Percentiles rank a stretch among this genome's conserved stretches.
These are phyloP conservation scores for Procavia capensis DNA, from an alignment of 2,113 vertebrate genomes.

Conservation along the genomic window DNA sequence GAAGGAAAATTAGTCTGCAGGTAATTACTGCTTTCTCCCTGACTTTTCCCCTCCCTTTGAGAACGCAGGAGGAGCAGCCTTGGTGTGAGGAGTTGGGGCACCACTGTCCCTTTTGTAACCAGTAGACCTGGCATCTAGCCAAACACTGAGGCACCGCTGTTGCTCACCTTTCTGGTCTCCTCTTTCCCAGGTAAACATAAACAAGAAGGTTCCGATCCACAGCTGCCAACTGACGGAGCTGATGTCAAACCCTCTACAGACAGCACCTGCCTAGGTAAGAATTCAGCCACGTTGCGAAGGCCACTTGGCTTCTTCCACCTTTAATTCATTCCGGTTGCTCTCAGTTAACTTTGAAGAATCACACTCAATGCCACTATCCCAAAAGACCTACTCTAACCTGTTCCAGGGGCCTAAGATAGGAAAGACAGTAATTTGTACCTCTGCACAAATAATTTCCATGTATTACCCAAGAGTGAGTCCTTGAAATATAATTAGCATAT, in stretches of 20 bases:
- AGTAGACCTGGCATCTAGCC: background rate
- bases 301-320: background rate
- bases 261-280: background rate
- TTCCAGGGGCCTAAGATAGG: background rate
- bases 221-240: background rate
- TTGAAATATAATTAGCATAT: background rate
- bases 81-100: no score
- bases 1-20: conserved; percentile 29
- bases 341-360: background rate
- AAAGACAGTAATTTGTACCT: background rate
- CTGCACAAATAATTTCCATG: background rate
- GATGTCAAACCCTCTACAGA: background rate
- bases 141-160: background rate
- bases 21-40: background rate
- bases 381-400: background rate
- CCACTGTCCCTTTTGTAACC: background rate
- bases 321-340: background rate
- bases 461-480: background rate
- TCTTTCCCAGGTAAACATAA: background rate
- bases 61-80: background rate
- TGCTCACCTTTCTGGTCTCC: background rate
- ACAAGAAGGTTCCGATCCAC: background rate
- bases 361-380: background rate
- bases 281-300: background rate
- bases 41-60: background rate